phyloP scores from a whole-genome alignment of 2,113 vertebrate genomes.

The Cyphomyrus discorhynchus region DNA sequence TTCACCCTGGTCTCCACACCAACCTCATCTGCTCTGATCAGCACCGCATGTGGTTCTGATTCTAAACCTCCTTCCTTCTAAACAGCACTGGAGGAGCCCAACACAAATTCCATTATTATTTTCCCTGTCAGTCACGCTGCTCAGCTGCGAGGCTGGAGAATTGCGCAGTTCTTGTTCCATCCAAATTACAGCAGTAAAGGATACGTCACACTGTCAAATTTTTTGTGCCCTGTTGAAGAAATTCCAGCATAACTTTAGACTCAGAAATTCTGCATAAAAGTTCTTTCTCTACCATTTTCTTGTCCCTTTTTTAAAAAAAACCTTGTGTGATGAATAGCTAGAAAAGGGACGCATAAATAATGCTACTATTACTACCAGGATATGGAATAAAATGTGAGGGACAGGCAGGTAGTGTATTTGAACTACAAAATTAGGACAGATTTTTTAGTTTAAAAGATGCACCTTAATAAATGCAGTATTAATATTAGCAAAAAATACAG shows the following conservation, averaged over 20 bases:
- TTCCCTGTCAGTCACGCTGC: slow-evolving; percentile 24
- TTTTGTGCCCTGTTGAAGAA: neutral
- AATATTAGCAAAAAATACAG: neutral
- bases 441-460: neutral
- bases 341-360: neutral
- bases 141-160: neutral
- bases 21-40: neutral
- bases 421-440: neutral
- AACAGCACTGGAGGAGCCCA: slow-evolving; percentile 21
- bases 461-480: neutral
- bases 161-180: neutral
- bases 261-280: neutral
- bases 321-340: neutral
- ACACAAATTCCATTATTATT: slow-evolving; percentile 26
- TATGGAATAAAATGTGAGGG: neutral
- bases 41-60: neutral
- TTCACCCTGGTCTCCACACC: neutral
- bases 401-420: neutral
- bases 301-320: neutral
- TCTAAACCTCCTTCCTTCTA: neutral
- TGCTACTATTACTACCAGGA: neutral
- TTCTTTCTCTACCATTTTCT: neutral
- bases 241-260: neutral
- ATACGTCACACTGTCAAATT: neutral
- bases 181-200: neutral